Conservation (phyloP, 2,797 vertebrate species). For the Acanthurus tractus region DNA sequence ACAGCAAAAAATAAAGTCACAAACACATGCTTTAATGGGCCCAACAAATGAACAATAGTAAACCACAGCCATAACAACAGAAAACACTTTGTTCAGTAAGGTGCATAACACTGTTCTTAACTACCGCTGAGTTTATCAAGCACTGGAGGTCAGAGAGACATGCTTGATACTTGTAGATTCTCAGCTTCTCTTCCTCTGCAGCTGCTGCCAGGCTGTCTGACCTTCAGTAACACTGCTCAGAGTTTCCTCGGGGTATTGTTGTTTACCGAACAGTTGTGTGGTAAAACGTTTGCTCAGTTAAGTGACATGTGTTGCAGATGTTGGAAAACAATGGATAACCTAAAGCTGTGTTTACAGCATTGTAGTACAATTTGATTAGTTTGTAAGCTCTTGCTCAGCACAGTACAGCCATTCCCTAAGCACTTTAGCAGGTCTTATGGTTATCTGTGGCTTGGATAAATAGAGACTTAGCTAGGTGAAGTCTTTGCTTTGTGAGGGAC, state of each 20-base stretch:
- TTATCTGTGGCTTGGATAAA: conserved; percentile 33
- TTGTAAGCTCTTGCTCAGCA: conserved; percentile 6
- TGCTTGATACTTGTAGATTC: conserved; percentile 2
- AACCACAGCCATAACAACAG: neutral
- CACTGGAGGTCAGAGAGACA: conserved; percentile 10
- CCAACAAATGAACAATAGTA: neutral
- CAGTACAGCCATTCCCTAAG: conserved; percentile 14
- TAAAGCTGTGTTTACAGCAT: conserved; percentile 16
- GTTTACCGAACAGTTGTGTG: neutral
- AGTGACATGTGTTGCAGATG: conserved; percentile 2
- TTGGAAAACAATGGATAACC: conserved; percentile 2
- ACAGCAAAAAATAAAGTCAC: neutral
- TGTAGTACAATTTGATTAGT: conserved; percentile 16
- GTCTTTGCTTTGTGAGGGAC: conserved; percentile 15
- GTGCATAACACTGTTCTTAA: conserved; percentile 22
- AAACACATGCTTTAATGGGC: neutral
- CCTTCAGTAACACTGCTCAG: neutral
- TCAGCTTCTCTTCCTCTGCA: conserved; percentile 2
- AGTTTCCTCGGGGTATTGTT: neutral
- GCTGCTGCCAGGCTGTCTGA: conserved; percentile 1
- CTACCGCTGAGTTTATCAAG: conserved; percentile 21
- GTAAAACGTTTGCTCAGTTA: neutral
- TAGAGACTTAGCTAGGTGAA: conserved; percentile 24
- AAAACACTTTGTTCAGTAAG: conserved; percentile 6
- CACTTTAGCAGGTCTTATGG: conserved; percentile 39